Percentiles rank a stretch among this genome's conserved stretches.
Conservation (phyloP, 2,797 vertebrate species). For the Manis javanica region DNA sequence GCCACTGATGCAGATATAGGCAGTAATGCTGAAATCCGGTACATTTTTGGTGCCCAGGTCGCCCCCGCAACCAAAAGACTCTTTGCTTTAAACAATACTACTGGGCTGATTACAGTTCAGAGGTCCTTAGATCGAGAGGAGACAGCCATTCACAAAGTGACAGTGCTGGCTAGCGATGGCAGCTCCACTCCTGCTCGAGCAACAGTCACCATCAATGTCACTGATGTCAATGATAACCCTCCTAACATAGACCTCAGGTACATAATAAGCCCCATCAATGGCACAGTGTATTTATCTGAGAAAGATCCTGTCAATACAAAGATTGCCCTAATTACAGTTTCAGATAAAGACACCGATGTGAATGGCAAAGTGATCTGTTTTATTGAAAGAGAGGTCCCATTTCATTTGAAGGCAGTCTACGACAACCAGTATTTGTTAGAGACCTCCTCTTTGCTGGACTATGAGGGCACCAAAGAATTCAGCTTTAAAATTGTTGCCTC, state of each 20-base stretch:
- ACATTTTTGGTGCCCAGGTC: slow-evolving; percentile 98
- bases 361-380: slow-evolving; percentile 99
- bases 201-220: slow-evolving; percentile 97
- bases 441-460: slow-evolving; percentile 98
- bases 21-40: slow-evolving; percentile 97
- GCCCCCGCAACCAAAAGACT: slow-evolving; percentile 96
- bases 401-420: slow-evolving; percentile 98
- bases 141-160: slow-evolving; percentile 97
- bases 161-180: slow-evolving; percentile 97
- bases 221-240: slow-evolving; percentile 99
- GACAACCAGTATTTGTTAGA: slow-evolving; percentile 99
- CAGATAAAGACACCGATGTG: slow-evolving; percentile 99
- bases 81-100: slow-evolving; percentile 97
- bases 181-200: slow-evolving; percentile 97
- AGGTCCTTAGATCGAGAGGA: slow-evolving; percentile 97
- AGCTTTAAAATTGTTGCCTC: slow-evolving; percentile 99
- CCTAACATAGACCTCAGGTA: slow-evolving; percentile 99
- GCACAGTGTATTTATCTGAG: slow-evolving; percentile 98
- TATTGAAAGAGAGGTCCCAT: slow-evolving; percentile 98
- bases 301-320: slow-evolving; percentile 99
- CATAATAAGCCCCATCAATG: slow-evolving; percentile 99
- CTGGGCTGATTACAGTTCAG: slow-evolving; percentile 97
- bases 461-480: slow-evolving; percentile 99
- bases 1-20: slow-evolving; percentile 98
- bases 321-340: slow-evolving; percentile 99